Conservation (phyloP, 2,888 invertebrate species). For the Cheilosia variabilis region DNA sequence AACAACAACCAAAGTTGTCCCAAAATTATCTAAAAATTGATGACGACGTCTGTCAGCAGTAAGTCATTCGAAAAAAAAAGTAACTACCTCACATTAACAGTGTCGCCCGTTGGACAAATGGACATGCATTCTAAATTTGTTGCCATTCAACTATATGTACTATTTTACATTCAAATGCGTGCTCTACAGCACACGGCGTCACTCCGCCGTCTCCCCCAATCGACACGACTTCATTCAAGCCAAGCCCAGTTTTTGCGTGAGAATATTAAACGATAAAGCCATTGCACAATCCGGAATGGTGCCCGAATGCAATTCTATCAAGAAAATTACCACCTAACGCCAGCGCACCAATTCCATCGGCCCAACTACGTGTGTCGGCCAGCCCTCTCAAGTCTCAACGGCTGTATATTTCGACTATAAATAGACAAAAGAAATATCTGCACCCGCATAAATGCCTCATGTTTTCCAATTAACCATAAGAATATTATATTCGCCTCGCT, state of each 20-base stretch:
- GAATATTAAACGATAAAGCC: constrained; percentile 17
- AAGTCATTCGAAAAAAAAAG: no score
- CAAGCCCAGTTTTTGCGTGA: constrained; percentile 46
- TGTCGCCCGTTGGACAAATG: constrained; percentile 22
- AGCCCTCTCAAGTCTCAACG: neutral
- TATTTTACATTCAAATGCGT: constrained; percentile 30
- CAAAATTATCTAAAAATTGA: no score
- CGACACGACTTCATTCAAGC: constrained; percentile 20
- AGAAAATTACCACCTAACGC: constrained; percentile 13
- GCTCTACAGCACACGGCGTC: constrained; percentile 13
- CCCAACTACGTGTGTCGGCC: neutral
- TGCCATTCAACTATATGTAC: neutral
- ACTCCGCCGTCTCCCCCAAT: neutral
- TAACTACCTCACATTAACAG: neutral
- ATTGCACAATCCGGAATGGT: constrained; percentile 23
- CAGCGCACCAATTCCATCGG: neutral
- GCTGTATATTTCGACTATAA: constrained; percentile 17
- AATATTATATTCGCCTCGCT: constrained; percentile 31
- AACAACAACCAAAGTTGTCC: no score
- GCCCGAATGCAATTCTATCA: constrained; percentile 11
- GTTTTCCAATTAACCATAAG: constrained; percentile 58
- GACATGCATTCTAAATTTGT: constrained; percentile 34
- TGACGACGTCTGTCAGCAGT: no score
- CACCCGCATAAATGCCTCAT: constrained; percentile 65
- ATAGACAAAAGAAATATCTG: constrained; percentile 35